Evolutionary conservation across 2,888 invertebrate genomes (phyloP), one percentile per base, ranked within the genome.

Genomic region (Papilio demoleus): DNA sequence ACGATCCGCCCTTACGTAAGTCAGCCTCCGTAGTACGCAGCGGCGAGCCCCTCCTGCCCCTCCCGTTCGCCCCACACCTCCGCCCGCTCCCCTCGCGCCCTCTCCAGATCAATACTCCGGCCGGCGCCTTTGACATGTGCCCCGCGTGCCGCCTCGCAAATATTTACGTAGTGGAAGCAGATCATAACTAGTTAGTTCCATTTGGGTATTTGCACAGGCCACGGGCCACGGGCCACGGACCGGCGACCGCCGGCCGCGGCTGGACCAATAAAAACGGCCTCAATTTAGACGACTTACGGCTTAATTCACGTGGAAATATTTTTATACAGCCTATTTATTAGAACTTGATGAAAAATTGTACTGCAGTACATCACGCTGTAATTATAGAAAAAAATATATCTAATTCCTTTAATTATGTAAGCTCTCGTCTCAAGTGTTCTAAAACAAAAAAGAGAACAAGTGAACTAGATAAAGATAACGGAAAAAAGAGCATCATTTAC

Each of bases 71-170:
- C 71, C 68, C 67, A 72, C 74, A 71, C 71, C 70, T 63, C 60
- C 71, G 45, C 64, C 40, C 71, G 65, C 65, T 59, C 72, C 70
- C 73, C 65, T 70, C 68, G 66, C 73, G n/a, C 82, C 82, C 85
- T 77, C 87, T 82, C 86, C 88, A 90, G 91, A 92, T 92, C 92
- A 92, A 92, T 92, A 92, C 90, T 87, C 87, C 88, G 87, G 87
- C 86, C 89, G 87, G 87, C 85, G 89, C 91, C 90, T 91, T 91
- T 91, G 92, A 91, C 92, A 91, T 90, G 90, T 90, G 90, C 88
- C 88, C 86, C 84, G 84, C 87, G 84, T 85, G 86, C 86, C 85
- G 80, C 86, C 85, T 87, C 79, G 88, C 90, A 88, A 92, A 92
- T 92, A 92, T 92, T 92, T 92, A 92, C 90, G 86, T 88, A 88